Evolutionary conservation across 2,797 vertebrate species (phyloP).

Genomic region (Mormyrus hasselquistii): DNA sequence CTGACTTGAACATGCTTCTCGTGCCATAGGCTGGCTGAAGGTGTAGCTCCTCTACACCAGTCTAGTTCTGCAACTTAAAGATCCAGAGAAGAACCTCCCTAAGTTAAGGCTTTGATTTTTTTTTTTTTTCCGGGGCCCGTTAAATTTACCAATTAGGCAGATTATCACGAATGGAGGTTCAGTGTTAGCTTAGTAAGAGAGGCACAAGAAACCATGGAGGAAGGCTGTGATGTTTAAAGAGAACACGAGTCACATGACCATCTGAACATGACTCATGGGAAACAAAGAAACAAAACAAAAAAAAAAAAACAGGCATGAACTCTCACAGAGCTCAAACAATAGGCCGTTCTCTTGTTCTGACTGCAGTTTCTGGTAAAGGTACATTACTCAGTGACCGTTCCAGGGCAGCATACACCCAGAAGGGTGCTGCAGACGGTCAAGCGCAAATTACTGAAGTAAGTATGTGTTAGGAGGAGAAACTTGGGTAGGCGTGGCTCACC

Average conservation of each 20-base stretch:
- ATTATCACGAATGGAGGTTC: background rate
- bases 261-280: background rate
- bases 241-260: background rate
- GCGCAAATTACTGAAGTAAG: background rate
- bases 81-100: background rate
- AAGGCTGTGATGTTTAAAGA: too few species aligned
- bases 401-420: background rate
- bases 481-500: background rate
- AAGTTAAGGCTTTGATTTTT: background rate
- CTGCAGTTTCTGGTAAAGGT: background rate
- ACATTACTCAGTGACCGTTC: background rate
- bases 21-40: background rate
- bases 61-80: background rate
- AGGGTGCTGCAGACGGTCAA: background rate
- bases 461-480: background rate
- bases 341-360: background rate
- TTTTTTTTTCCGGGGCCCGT: background rate
- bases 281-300: background rate
- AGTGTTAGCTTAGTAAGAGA: background rate
- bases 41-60: background rate
- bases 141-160: background rate
- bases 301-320: background rate
- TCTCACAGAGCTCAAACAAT: background rate
- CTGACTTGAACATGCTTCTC: constrained; percentile 7
- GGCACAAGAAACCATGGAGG: background rate